These are phyloP conservation scores for Battus philenor DNA, from an alignment of 1,140 invertebrate species.

Conservation along the genomic window DNA sequence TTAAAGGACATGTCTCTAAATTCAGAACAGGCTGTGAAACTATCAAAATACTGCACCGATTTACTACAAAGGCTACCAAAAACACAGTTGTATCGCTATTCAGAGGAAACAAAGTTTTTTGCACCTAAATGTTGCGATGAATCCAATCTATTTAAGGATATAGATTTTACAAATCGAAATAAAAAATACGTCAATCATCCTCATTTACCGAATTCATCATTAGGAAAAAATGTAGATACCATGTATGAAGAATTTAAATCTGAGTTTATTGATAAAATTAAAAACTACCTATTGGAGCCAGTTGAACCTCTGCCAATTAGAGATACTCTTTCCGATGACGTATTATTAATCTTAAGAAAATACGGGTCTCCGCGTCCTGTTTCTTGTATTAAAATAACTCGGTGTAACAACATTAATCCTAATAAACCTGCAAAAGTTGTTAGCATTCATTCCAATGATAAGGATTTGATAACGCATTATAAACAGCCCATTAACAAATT, in stretches of 20 bases:
- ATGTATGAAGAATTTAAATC: conserved; percentile 39
- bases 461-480: no score
- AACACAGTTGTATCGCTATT: neutral
- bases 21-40: conserved; percentile 4
- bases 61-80: conserved; percentile 3
- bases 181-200: no score
- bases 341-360: conserved; percentile 1
- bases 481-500: no score
- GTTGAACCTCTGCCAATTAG: conserved; percentile 31
- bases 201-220: conserved; percentile 1
- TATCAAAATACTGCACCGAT: conserved; percentile 6
- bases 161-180: no score
- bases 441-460: no score
- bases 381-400: conserved; percentile 42
- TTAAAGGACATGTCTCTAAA: neutral
- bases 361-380: no score
- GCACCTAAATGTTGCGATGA: no score
- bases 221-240: conserved; percentile 32
- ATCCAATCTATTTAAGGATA: no score
- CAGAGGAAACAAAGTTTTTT: no score
- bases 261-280: conserved; percentile 34
- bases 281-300: conserved; percentile 26
- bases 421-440: no score
- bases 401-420: conserved; percentile 41
- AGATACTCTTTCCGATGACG: conserved; percentile 22